These are phyloP conservation scores for Ophiodon elongatus DNA, from an alignment of 2,113 vertebrate genomes.

Conservation along the genomic window DNA sequence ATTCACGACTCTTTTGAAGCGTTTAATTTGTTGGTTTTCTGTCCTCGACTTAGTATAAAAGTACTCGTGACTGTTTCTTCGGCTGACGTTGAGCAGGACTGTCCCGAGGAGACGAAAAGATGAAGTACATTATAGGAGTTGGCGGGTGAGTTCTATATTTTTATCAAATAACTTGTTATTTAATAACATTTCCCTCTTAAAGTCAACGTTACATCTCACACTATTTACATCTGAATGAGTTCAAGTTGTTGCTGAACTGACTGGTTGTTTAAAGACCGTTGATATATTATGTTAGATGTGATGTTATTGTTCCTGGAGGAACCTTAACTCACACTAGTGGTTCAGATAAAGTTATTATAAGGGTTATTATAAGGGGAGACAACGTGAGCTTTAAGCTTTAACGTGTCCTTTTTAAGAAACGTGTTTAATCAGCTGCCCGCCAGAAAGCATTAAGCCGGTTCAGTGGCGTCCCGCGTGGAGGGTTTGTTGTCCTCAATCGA, in stretches of 20 bases:
- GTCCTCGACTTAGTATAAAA: background rate
- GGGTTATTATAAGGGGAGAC: background rate
- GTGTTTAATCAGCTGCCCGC: slow-evolving; percentile 39
- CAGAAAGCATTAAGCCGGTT: slow-evolving; percentile 5
- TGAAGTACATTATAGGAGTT: slow-evolving; percentile 87
- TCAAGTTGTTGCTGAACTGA: background rate
- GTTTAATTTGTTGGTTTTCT: background rate
- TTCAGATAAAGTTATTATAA: background rate
- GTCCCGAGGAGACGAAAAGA: slow-evolving; percentile 45
- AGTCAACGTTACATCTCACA: background rate
- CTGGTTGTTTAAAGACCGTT: background rate
- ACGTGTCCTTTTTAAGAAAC: background rate
- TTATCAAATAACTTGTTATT: background rate
- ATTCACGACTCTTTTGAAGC: background rate
- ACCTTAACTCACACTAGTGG: background rate
- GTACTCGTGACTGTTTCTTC: background rate
- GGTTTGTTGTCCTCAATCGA: slow-evolving; percentile 72
- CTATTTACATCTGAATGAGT: background rate
- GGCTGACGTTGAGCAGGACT: background rate
- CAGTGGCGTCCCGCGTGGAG: slow-evolving; percentile 11
- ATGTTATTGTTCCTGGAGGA: background rate
- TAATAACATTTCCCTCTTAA: background rate
- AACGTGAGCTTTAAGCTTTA: too few species aligned
- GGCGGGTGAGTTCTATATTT: slow-evolving; percentile 81
- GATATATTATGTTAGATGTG: too few species aligned